Evolutionary conservation across 2,888 invertebrate species (phyloP).

Genomic region (Cepaea hortensis): DNA sequence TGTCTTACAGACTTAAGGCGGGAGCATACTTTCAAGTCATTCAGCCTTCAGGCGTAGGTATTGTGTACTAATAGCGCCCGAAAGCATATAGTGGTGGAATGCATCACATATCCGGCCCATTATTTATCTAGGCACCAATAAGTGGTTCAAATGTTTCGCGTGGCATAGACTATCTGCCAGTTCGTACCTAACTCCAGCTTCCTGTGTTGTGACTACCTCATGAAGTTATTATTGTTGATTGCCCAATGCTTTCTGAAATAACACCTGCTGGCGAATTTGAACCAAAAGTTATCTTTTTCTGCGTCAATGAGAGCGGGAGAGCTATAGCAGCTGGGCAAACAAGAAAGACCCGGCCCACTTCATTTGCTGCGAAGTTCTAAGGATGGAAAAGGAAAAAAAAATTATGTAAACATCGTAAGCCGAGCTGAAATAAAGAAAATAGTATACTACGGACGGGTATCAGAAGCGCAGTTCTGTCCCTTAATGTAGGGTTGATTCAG

Average conservation of each 20-base stretch:
- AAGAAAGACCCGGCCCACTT: not conserved
- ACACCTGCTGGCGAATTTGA: slow-evolving; percentile 26
- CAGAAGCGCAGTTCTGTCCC: not conserved
- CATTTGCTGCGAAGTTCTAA: not conserved
- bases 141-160: slow-evolving; percentile 6
- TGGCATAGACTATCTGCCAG: slow-evolving; percentile 1
- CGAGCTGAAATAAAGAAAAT: slow-evolving; percentile 22
- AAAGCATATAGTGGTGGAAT: slow-evolving; percentile 2
- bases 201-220: slow-evolving; percentile 10
- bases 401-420: slow-evolving; percentile 8
- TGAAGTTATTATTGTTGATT: slow-evolving; percentile 42
- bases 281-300: not conserved
- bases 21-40: no score
- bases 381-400: not conserved
- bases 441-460: not conserved
- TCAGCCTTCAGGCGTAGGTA: no score
- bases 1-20: no score
- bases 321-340: not conserved
- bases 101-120: slow-evolving; percentile 4
- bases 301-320: not conserved
- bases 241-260: slow-evolving; percentile 30
- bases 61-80: not conserved
- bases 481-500: no score
- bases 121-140: slow-evolving; percentile 27
- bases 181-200: not conserved